These are phyloP conservation scores for Morpho achilles DNA, from an alignment of 2,888 invertebrate genomes.

Conservation along the genomic window DNA sequence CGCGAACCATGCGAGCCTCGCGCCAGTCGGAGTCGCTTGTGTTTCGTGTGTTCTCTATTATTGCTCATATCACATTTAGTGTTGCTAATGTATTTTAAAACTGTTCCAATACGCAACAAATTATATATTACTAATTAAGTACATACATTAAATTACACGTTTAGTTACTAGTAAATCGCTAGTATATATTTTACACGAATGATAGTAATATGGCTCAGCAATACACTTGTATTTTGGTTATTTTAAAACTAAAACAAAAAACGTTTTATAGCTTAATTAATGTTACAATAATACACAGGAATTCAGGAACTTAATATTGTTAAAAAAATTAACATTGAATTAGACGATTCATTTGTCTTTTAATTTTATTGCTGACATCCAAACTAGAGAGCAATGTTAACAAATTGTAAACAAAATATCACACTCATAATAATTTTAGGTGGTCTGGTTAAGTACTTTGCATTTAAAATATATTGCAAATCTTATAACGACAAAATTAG, in stretches of 20 bases:
- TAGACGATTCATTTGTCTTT: constrained; percentile 25
- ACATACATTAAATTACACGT: constrained; percentile 55
- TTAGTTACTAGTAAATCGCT: constrained; percentile 43
- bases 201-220: constrained; percentile 64
- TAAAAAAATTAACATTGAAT: constrained; percentile 25
- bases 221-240: constrained; percentile 32
- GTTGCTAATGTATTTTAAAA: constrained; percentile 61
- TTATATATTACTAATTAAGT: constrained; percentile 75
- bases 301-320: constrained; percentile 36
- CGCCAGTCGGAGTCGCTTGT: constrained; percentile 36
- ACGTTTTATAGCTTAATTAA: constrained; percentile 20
- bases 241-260: constrained; percentile 23
- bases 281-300: constrained; percentile 26
- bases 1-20: constrained; percentile 24
- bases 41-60: constrained; percentile 65
- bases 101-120: constrained; percentile 67
- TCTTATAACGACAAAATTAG: constrained; percentile 49
- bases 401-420: constrained; percentile 62
- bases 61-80: constrained; percentile 76
- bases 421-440: constrained; percentile 58
- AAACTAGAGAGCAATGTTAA: constrained; percentile 60
- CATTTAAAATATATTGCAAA: constrained; percentile 42
- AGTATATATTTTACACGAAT: constrained; percentile 39
- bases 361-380: constrained; percentile 23
- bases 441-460: constrained; percentile 69